Evolutionary conservation across 2,113 vertebrate species (phyloP), one percentile per base, ranked within the genome.

Genomic region (Athene noctua): DNA sequence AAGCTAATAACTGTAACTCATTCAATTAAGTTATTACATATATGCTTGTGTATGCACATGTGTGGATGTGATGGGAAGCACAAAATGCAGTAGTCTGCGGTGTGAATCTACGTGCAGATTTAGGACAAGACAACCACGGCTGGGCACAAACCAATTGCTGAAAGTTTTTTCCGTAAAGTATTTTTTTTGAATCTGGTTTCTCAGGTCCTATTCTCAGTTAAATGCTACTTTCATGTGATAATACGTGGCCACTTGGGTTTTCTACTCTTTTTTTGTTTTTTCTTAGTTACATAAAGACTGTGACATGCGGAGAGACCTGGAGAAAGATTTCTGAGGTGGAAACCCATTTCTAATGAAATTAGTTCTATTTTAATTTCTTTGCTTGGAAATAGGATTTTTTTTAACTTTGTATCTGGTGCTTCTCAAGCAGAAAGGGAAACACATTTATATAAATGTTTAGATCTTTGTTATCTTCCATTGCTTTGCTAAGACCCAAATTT

Each of bases 11-110:
- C 26, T 92, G 65, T 79, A 88, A 88, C 49, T 92, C 58, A 66
- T 80, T 82, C 46, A 86, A 13, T 94, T 80, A 58, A 94, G 40
- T 40, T 80, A 3, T 77, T 83, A 26, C 0, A 0, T 77, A 20
- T 38, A 34, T 0, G 2, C 61, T 73, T 68, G 44, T 38, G 20
- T 34, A 20, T 0, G 2, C 13, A 36, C 11, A 1, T n/a, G 14
- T 40, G 51, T 46, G 67, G 52, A 17, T 83, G 17, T 20, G 62
- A 36, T 26, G 27, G 36, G 13, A 55, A 61, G 23, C 57, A 51
- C 14, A 22, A 73, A 70, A 40, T 25, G 27, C 20, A 26, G 38
- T 17, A 47, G 22, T 23, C 58, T n/a, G 0, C 20, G 46, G 42
- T 1, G 0, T 13, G 55, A 67, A 13, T 49, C 17, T 74, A 47